phyloP scores from a whole-genome alignment of 2,113 vertebrate genomes.

The Cyprinodon variegatus region DNA sequence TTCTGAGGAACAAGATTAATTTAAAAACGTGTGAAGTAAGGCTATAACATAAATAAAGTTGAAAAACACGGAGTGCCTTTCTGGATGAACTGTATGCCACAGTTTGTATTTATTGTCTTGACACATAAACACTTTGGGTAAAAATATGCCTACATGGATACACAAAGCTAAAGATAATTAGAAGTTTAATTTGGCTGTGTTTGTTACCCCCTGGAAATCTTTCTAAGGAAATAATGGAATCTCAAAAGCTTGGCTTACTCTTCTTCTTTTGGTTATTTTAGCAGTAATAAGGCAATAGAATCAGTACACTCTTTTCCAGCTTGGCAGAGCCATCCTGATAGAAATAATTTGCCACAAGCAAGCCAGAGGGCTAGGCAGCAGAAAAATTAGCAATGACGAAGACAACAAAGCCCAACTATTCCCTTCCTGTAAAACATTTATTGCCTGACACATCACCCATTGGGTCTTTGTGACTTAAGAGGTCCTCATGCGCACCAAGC shows the following conservation, averaged over 20 bases:
- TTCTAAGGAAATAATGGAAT: not conserved
- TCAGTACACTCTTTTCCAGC: slow-evolving; percentile 7
- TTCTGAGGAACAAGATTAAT: too few relatives aligned
- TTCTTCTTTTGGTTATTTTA: slow-evolving; percentile 9
- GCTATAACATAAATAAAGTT: too few relatives aligned
- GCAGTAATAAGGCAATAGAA: not conserved
- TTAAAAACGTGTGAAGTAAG: too few relatives aligned
- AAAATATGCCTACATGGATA: not conserved
- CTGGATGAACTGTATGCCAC: not conserved
- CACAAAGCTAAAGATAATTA: not conserved
- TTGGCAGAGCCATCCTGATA: slow-evolving; percentile 25
- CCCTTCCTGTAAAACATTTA: slow-evolving; percentile 50
- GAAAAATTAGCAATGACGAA: slow-evolving; percentile 40
- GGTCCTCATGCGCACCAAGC: slow-evolving; percentile 56
- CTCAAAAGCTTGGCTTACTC: slow-evolving; percentile 6
- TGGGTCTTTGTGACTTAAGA: slow-evolving; percentile 59
- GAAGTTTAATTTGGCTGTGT: slow-evolving; percentile 7
- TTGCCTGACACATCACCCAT: slow-evolving; percentile 59
- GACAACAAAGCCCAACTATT: slow-evolving; percentile 65
- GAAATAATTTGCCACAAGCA: slow-evolving; percentile 35
- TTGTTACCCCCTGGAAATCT: slow-evolving; percentile 7
- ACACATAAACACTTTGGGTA: not conserved
- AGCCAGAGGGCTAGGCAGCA: slow-evolving; percentile 28
- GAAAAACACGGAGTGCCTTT: too few relatives aligned
- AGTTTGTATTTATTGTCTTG: not conserved